Evolutionary conservation across 1,140 invertebrate genomes (phyloP), one percentile per base, ranked within the genome.

Genomic region (Euschistus heros): DNA sequence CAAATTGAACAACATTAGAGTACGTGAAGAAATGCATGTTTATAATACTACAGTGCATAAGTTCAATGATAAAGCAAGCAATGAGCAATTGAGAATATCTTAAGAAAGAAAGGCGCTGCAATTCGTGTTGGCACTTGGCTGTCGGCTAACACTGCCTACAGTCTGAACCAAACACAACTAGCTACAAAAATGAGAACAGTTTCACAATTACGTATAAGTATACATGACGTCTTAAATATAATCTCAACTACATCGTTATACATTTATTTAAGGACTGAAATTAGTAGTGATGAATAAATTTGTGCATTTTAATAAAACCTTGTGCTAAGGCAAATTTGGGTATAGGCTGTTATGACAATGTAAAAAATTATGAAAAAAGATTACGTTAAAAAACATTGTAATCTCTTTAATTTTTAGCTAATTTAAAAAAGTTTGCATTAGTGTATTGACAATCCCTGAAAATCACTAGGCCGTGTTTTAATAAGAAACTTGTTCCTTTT

Each of bases 301-400:
- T 57, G 54, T 57, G 54, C 54, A 57, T 57, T 8, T 57, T 57
- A 26, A 24, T 26, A 24, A 24, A 22, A 57, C 54, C 2, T 57
- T 57, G 54, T 57, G 54, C 54, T 57, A 57, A 57, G 54, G 54
- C 54, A 57, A 57, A 57, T 57, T 17, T 57, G 54, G 24, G 54
- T 0, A 1, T 17, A 24, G 20, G 20, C 1, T 20, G 5, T 57
- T 24, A 57, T 26, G 26, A 22, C 24, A 24, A 57, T 22, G 24
- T 57, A 57, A 57, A 57, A 57, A 57, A 37, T 37, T 37, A 37
- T 4, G 33, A 37, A 30, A 37, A 6, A 37, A 10, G 33, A 37
- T 37, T 13, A 37, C 33, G 33, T 37, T 37, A 37, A 37, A 37
- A n/a, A 37, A 37, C 13, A 37, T 37, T 13, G 8, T 13, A 37